A percentile compares a stretch with the other conserved stretches of the same genome.
These are phyloP conservation scores for Gila robusta DNA, from an alignment of 2,797 vertebrate species.

Conservation along the genomic window DNA sequence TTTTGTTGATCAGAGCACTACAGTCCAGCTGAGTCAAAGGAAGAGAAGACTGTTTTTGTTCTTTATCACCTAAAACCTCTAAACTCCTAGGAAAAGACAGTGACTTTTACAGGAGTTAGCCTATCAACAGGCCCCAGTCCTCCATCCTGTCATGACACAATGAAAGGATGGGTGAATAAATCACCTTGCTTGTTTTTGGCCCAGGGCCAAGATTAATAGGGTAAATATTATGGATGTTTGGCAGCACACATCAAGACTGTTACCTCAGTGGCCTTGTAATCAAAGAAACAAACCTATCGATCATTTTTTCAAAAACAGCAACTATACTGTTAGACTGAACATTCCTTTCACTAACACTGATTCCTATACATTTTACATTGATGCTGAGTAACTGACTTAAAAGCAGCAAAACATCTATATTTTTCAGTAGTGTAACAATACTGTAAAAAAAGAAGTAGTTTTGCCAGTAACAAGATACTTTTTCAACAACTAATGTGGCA, in stretches of 20 bases:
- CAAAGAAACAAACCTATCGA: neutral
- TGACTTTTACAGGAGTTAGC: conserved; percentile 34
- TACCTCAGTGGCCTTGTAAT: conserved; percentile 44
- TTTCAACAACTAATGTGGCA: neutral
- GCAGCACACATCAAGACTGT: conserved; percentile 36
- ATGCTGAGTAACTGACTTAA: neutral
- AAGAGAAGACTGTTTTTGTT: conserved; percentile 54
- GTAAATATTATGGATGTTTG: conserved; percentile 54
- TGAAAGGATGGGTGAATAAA: conserved; percentile 44
- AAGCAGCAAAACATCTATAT: neutral
- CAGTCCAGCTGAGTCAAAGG: conserved; percentile 9
- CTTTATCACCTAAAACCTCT: conserved; percentile 59
- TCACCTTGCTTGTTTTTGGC: conserved; percentile 43
- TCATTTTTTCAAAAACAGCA: conserved; percentile 22
- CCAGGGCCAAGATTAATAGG: conserved; percentile 55
- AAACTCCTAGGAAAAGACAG: conserved; percentile 53
- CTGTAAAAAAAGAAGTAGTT: neutral
- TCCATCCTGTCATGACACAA: conserved; percentile 24
- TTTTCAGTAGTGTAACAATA: conserved; percentile 8
- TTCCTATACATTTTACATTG: neutral
- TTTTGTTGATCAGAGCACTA: conserved; percentile 45
- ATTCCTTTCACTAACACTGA: neutral
- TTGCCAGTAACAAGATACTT: neutral
- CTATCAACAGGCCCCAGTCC: conserved; percentile 17
- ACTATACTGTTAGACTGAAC: neutral